phyloP scores from a whole-genome alignment of 1,140 invertebrate genomes.

The Cherax quadricarinatus region DNA sequence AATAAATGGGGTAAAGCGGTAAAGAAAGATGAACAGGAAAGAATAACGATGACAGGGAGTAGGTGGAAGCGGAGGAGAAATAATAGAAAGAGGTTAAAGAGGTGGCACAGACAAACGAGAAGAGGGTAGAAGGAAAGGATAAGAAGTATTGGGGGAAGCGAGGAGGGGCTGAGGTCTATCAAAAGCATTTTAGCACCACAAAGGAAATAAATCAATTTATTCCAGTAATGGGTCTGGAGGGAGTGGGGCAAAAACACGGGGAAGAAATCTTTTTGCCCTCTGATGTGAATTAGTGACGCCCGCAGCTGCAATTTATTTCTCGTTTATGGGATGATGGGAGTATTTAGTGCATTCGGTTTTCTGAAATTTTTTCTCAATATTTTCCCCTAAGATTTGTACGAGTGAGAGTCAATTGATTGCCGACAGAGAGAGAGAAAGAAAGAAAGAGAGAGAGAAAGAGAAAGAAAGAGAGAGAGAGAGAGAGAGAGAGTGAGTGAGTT shows the following conservation, averaged over 20 bases:
- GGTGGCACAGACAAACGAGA: too few species aligned
- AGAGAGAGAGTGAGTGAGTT: too few species aligned
- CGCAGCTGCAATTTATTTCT: not conserved
- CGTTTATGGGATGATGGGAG: not conserved
- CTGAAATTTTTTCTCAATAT: not conserved
- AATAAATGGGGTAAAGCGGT: too few species aligned
- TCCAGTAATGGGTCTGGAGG: not conserved
- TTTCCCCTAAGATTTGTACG: too few species aligned
- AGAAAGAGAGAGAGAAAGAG: too few species aligned
- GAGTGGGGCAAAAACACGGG: not conserved
- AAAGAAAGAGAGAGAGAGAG: too few species aligned
- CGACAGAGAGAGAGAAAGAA: too few species aligned
- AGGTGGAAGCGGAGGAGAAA: not conserved
- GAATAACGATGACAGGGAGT: not conserved
- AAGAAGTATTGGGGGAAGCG: not conserved
- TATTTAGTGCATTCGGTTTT: not conserved
- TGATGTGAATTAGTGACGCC: not conserved
- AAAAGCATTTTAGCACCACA: slow-evolving; percentile 1
- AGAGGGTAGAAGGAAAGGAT: not conserved
- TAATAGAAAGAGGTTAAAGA: not conserved
- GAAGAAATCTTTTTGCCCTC: not conserved
- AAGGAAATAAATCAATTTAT: slow-evolving; percentile 4
- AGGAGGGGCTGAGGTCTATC: not conserved
- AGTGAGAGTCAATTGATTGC: too few species aligned
- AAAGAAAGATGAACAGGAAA: not conserved